phyloP scores from a whole-genome alignment of 2,113 vertebrate species.

The Piaya cayana region DNA sequence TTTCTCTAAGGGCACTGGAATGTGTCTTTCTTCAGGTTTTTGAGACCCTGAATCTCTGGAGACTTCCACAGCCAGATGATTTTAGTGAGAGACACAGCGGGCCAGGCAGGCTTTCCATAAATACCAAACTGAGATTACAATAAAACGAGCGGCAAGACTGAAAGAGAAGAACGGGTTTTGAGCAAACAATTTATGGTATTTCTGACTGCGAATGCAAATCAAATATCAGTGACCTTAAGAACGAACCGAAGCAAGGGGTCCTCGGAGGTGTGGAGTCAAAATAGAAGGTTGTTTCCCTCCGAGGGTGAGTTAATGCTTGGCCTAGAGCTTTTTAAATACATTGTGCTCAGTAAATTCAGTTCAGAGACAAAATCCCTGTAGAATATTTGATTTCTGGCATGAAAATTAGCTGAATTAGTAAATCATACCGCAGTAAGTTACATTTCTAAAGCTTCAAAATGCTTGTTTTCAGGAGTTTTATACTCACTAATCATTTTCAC shows the following conservation, averaged over 20 bases:
- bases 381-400: constrained; percentile 28
- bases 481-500: not conserved
- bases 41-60: not conserved
- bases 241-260: constrained; percentile 2
- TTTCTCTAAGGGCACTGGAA: not conserved
- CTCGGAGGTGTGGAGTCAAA: not conserved
- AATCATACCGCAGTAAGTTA: not conserved
- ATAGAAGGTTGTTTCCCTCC: not conserved
- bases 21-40: not conserved
- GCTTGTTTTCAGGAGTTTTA: not conserved
- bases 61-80: not conserved
- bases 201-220: constrained; percentile 30
- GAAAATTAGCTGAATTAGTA: not conserved
- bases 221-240: constrained; percentile 47
- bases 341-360: constrained; percentile 6
- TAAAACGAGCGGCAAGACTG: not conserved
- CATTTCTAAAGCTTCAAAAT: not conserved
- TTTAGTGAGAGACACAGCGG: not conserved
- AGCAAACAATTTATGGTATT: constrained; percentile 40
- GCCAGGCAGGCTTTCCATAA: constrained; percentile 14
- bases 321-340: not conserved
- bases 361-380: constrained; percentile 5
- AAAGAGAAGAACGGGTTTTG: not conserved
- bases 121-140: constrained; percentile 11
- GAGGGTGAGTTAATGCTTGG: not conserved